phyloP scores from a whole-genome alignment of 2,797 vertebrate species.

The Adelosebastes latens region DNA sequence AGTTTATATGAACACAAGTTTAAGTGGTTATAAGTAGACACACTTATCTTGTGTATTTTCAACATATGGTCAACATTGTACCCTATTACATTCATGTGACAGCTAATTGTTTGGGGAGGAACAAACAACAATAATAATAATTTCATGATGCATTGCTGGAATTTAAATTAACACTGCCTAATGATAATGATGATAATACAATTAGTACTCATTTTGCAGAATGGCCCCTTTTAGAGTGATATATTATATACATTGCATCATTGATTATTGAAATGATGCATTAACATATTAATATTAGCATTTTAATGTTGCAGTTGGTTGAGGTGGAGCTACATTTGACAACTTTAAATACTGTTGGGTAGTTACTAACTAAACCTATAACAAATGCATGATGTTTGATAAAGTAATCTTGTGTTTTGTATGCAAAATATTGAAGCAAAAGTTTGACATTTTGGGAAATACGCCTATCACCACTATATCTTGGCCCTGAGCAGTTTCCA shows the following conservation, averaged over 20 bases:
- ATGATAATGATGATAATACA: not conserved
- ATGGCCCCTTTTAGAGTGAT: not conserved
- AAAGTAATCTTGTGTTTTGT: not conserved
- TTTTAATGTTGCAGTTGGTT: not conserved
- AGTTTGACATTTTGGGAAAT: not conserved
- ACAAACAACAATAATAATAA: not conserved
- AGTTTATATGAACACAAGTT: not conserved
- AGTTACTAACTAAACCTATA: not conserved
- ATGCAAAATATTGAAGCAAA: slow-evolving; percentile 8
- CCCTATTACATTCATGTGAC: not conserved
- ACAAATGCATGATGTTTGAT: not conserved
- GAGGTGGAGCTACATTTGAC: not conserved
- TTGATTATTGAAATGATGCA: not conserved
- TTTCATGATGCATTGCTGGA: not conserved
- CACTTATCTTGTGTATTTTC: not conserved
- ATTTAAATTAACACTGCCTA: not conserved
- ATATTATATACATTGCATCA: not conserved
- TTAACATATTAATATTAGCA: not conserved
- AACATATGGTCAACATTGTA: not conserved
- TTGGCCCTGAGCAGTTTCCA: slow-evolving; percentile 22
- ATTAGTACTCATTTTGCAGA: not conserved
- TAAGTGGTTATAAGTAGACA: not conserved
- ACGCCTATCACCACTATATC: not conserved
- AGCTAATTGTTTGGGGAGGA: not conserved
- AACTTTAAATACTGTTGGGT: not conserved